Percentiles rank a stretch among this genome's conserved stretches.
Conservation (phyloP, 2,797 vertebrate species). For the Ctenopoma multispine region DNA sequence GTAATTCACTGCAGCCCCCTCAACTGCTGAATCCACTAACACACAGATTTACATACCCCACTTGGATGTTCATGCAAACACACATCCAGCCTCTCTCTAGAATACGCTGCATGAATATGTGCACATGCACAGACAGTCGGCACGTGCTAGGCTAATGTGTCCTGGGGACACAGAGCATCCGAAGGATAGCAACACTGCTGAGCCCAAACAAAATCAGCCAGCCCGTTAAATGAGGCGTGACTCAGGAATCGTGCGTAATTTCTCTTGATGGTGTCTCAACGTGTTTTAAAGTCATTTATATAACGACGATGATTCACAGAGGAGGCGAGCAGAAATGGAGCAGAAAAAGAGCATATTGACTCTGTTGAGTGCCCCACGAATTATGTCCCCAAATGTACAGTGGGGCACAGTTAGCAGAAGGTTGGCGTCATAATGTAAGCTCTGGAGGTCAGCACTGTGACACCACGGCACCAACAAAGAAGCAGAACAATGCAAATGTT, state of each 20-base stretch:
- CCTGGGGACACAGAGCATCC: constrained; percentile 61
- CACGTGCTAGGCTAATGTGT: constrained; percentile 50
- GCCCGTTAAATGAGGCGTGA: constrained; percentile 76
- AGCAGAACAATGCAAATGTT: constrained; percentile 6
- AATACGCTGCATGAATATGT: constrained; percentile 13
- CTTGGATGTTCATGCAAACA: constrained; percentile 47
- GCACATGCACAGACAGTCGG: constrained; percentile 2
- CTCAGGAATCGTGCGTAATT: constrained; percentile 73
- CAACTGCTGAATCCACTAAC: constrained; percentile 55
- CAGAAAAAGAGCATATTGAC: constrained; percentile 78
- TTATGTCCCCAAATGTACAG: constrained; percentile 61
- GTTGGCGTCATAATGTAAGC: constrained; percentile 55
- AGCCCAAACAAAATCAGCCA: constrained; percentile 77
- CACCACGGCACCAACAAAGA: constrained; percentile 44
- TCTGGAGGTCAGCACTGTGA: constrained; percentile 39
- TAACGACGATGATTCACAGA: constrained; percentile 77
- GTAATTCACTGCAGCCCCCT: constrained; percentile 48
- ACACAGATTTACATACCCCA: constrained; percentile 49
- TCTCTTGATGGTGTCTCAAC: constrained; percentile 79
- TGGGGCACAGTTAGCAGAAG: constrained; percentile 59
- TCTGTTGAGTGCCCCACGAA: constrained; percentile 58
- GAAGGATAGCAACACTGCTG: constrained; percentile 71
- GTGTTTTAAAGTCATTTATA: constrained; percentile 80
- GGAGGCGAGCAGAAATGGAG: constrained; percentile 75
- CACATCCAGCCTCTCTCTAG: constrained; percentile 31